Conservation (phyloP, 2,113 vertebrate species). For the Salvelinus namaycush region DNA sequence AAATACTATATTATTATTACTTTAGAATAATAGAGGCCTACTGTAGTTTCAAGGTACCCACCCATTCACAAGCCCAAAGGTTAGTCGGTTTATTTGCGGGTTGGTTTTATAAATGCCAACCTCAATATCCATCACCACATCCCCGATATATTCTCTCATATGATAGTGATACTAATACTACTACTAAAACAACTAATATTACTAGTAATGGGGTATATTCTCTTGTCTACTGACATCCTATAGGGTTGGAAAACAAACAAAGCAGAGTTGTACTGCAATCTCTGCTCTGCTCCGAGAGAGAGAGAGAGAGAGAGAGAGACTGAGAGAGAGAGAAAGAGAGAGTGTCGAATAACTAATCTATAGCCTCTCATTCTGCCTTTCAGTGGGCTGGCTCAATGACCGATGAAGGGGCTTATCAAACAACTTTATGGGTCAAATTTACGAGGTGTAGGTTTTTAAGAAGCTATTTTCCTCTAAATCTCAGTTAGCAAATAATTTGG, state of each 20-base stretch:
- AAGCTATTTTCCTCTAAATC: slow-evolving; percentile 24
- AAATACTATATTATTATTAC: too few species aligned
- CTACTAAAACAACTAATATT: slow-evolving; percentile 32
- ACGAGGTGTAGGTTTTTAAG: slow-evolving; percentile 21
- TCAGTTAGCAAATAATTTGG: background rate
- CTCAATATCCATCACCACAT: too few species aligned
- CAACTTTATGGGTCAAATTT: slow-evolving; percentile 25
- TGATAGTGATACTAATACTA: slow-evolving; percentile 35
- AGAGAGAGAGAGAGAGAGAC: too few species aligned
- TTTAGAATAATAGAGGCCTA: too few species aligned
- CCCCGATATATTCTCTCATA: background rate
- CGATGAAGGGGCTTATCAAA: background rate
- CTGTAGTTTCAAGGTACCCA: too few species aligned
- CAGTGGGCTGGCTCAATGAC: background rate
- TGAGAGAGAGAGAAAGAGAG: too few species aligned
- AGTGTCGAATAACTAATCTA: slow-evolving; percentile 11
- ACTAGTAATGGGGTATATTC: slow-evolving; percentile 40
- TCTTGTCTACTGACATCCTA: slow-evolving; percentile 41
- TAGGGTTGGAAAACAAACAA: slow-evolving; percentile 46
- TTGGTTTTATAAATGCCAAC: too few species aligned
- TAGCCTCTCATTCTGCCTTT: background rate
- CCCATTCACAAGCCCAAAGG: too few species aligned
- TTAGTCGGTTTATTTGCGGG: too few species aligned
- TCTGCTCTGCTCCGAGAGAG: background rate
- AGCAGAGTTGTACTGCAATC: background rate